Conservation (phyloP, 2,888 invertebrate species). For the Petrolisthes cinctipes region DNA sequence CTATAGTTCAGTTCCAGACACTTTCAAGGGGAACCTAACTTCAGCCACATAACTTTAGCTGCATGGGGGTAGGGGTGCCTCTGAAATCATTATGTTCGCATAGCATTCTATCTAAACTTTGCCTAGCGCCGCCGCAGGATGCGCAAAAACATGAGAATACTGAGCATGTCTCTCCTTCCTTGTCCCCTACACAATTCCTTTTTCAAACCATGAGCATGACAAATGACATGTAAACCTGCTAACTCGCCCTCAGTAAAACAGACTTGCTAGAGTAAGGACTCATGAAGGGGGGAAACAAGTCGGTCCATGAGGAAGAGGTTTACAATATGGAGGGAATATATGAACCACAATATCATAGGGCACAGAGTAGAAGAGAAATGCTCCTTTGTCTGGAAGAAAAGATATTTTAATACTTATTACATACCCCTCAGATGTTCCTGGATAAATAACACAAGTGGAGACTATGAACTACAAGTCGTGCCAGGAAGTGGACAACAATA, state of each 20-base stretch:
- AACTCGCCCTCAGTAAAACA: constrained; percentile 38
- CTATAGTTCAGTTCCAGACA: constrained; percentile 44
- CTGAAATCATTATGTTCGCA: constrained; percentile 32
- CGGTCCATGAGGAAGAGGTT: constrained; percentile 40
- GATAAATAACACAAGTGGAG: constrained; percentile 38
- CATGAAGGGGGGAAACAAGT: constrained; percentile 28
- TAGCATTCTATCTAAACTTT: constrained; percentile 45
- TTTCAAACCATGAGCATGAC: background rate
- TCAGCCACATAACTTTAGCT: constrained; percentile 49
- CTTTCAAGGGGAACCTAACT: constrained; percentile 49
- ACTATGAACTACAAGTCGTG: constrained; percentile 27
- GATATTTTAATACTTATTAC: constrained; percentile 58
- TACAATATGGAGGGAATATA: background rate
- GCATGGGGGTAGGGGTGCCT: constrained; percentile 38
- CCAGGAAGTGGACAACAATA: constrained; percentile 24
- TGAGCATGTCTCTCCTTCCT: constrained; percentile 65
- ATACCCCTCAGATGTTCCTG: constrained; percentile 64
- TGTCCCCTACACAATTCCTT: constrained; percentile 39
- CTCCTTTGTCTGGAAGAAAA: constrained; percentile 65
- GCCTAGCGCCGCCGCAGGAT: constrained; percentile 51
- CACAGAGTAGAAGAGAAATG: constrained; percentile 65
- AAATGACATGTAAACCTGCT: background rate
- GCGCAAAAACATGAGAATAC: constrained; percentile 48
- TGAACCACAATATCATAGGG: constrained; percentile 31
- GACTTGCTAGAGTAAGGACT: constrained; percentile 41